Evolutionary conservation across 2,113 vertebrate genomes (phyloP).

Genomic region (Siphamia tubifer): DNA sequence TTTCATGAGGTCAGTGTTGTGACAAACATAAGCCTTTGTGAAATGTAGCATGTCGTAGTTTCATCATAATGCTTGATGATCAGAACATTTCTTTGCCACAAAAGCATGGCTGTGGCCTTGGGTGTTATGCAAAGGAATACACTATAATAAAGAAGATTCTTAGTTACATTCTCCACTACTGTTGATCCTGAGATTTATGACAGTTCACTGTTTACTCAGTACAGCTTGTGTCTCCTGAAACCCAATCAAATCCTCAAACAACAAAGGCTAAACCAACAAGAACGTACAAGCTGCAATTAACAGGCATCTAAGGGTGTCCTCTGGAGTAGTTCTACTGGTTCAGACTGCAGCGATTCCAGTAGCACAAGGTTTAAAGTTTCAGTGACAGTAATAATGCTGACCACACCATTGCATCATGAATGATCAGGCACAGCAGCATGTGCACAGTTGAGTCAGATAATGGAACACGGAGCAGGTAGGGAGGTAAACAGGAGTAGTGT

Average conservation of each 20-base stretch:
- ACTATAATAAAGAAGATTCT: neutral
- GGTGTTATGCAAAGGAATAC: neutral
- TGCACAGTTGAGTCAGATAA: constrained; percentile 35
- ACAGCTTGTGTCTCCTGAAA: constrained; percentile 39
- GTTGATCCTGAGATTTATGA: constrained; percentile 4
- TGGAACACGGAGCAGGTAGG: constrained; percentile 9
- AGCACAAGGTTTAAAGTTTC: constrained; percentile 53
- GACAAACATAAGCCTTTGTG: too few relatives aligned
- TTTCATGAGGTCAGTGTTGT: too few relatives aligned
- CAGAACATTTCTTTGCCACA: neutral
- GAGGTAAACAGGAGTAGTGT: constrained; percentile 49
- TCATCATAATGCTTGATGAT: neutral
- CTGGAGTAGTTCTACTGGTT: constrained; percentile 1
- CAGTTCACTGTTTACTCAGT: constrained; percentile 25
- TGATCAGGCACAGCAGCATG: constrained; percentile 3
- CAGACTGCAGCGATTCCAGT: neutral
- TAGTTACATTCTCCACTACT: neutral
- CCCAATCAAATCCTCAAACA: constrained; percentile 29
- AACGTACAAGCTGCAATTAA: constrained; percentile 28
- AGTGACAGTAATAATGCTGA: constrained; percentile 51
- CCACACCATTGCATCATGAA: constrained; percentile 8
- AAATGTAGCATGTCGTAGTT: too few relatives aligned
- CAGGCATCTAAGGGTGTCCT: neutral
- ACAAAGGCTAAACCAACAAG: constrained; percentile 23
- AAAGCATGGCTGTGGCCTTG: constrained; percentile 1